Percentiles rank a stretch among this genome's conserved stretches.
phyloP scores from a whole-genome alignment of 2,113 vertebrate species.

The Dinomys branickii region DNA sequence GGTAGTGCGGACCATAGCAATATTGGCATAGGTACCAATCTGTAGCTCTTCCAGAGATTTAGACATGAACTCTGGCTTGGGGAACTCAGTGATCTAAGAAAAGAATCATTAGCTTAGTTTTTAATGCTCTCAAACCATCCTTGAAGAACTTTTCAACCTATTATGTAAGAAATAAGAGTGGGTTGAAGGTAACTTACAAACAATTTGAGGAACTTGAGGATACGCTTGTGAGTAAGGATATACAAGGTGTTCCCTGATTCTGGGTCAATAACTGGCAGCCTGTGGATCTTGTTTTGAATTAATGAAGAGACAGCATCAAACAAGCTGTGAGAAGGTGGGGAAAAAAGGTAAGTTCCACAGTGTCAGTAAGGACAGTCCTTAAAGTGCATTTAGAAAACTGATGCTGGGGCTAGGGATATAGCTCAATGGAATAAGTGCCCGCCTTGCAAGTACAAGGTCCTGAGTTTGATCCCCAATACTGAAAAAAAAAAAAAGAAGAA shows the following conservation, averaged over 20 bases:
- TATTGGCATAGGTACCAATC: conserved; percentile 96
- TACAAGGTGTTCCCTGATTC: conserved; percentile 97
- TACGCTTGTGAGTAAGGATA: conserved; percentile 99
- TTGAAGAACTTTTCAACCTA: not conserved
- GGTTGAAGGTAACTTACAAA: conserved; percentile 90
- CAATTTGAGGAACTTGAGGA: conserved; percentile 98
- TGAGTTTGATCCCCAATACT: no score
- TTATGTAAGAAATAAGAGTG: not conserved
- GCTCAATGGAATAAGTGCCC: no score
- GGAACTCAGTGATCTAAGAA: conserved; percentile 95
- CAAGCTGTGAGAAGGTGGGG: conserved; percentile 86
- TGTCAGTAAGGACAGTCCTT: not conserved
- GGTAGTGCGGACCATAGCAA: conserved; percentile 93
- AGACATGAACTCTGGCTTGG: conserved; percentile 93
- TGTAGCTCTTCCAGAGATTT: conserved; percentile 92
- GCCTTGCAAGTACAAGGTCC: no score
- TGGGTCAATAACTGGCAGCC: conserved; percentile 96
- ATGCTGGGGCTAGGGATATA: no score
- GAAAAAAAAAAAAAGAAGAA: no score
- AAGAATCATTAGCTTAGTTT: conserved; percentile 44
- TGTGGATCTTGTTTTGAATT: conserved; percentile 97
- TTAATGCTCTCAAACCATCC: not conserved
- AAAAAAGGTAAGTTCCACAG: not conserved
- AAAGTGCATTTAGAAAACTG: not conserved
- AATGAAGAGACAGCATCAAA: conserved; percentile 98